Conservation (phyloP, 2,888 invertebrate genomes). For the Tipula vernalis region DNA sequence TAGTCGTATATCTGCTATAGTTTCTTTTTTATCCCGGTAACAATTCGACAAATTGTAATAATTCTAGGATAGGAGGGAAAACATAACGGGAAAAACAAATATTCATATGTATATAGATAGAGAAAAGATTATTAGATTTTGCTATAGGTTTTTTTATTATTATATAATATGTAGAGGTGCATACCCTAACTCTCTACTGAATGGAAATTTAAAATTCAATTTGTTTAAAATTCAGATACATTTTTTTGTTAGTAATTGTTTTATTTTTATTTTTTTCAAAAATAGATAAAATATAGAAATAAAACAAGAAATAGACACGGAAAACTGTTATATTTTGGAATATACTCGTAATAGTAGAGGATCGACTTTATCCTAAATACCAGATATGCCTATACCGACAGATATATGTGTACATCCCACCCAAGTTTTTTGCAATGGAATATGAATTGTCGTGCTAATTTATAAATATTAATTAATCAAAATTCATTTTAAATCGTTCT, state of each 20-base stretch:
- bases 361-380: not conserved
- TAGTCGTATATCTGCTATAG: not conserved
- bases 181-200: not conserved
- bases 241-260: not conserved
- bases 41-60: slow-evolving; percentile 4
- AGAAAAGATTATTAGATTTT: not conserved
- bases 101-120: not conserved
- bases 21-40: not conserved
- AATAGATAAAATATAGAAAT: not conserved
- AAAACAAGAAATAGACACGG: not conserved
- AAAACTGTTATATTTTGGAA: not conserved
- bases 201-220: not conserved
- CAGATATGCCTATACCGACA: no score
- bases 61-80: not conserved
- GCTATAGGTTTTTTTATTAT: not conserved
- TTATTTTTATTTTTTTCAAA: not conserved
- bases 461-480: not conserved
- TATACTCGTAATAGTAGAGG: not conserved
- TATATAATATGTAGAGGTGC: not conserved
- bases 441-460: no score
- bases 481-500: not conserved
- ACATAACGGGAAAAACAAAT: not conserved
- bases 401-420: no score
- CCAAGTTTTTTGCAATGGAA: no score
- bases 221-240: not conserved